Conservation (phyloP, 2,888 invertebrate species). For the Cosmia trapezina region DNA sequence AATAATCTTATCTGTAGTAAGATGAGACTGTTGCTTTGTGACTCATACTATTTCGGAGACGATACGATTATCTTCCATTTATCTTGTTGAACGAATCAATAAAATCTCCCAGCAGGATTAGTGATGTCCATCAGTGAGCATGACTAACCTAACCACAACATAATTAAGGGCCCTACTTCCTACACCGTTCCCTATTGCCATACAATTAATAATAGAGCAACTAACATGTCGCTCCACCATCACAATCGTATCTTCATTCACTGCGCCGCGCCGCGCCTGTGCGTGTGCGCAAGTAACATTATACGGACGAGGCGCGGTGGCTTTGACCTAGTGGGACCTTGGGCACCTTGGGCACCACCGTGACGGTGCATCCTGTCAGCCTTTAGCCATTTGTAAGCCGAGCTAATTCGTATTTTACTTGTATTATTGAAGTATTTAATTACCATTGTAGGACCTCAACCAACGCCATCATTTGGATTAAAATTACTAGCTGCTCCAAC, state of each 20-base stretch:
- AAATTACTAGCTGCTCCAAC: background rate
- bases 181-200: constrained; percentile 4
- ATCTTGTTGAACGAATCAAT: background rate
- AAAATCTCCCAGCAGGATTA: background rate
- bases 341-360: constrained; percentile 71
- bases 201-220: constrained; percentile 55
- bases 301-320: constrained; percentile 68
- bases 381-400: constrained; percentile 27
- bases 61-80: background rate
- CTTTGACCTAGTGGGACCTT: constrained; percentile 74
- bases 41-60: background rate
- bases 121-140: background rate
- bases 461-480: constrained; percentile 10
- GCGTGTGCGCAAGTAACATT: constrained; percentile 59
- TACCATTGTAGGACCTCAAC: constrained; percentile 15
- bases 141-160: background rate
- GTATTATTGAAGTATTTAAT: constrained; percentile 32
- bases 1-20: background rate
- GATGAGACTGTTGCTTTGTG: background rate
- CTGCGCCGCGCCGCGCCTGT: constrained; percentile 39
- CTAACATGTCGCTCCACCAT: constrained; percentile 47
- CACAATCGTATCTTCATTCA: constrained; percentile 41
- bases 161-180: constrained; percentile 13
- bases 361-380: constrained; percentile 71
- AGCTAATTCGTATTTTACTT: constrained; percentile 35